Evolutionary conservation across 2,888 invertebrate genomes (phyloP), one percentile per base, ranked within the genome.

Genomic region (Rhagonycha lutea): DNA sequence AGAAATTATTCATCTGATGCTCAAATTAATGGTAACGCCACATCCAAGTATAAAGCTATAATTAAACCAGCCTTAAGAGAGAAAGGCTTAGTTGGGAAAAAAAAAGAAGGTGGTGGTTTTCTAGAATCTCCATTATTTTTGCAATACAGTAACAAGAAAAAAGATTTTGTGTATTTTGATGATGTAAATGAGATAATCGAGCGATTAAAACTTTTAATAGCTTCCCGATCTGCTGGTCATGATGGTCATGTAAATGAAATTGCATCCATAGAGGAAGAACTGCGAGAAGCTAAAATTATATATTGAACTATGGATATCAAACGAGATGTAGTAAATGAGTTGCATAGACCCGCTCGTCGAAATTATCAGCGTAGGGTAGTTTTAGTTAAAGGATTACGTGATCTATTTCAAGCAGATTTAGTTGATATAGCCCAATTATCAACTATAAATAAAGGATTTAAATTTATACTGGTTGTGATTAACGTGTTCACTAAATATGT

Each of bases 331-430:
- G 72, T 67, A 8, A 23, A 26, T 8, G 72, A 72, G 12, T 23
- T 72, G 4, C 67, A 86, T 80, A 84, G 80, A 79, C 80, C 82
- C 26, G 85, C 83, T 26, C 76, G 86, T 63, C 80, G 76, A 71
- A 86, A 86, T 80, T 85, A 85, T 80, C 79, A 76, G 61, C 78
- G 85, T 26, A 32, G 67, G 26, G 60, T 7, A 47, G 14, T 69
- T 11, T 12, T 32, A n/a, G 23, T 60, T n/a, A 69, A 60, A 29
- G 60, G 60, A 47, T 14, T 87, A 8, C 83, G 86, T 82, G 86
- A 88, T 74, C 78, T 86, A 28, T 86, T 85, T 86, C 87, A 88
- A 83, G 85, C 84, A 26, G 87, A 88, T 83, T 81, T 88, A 11
- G 86, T 84, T 24, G 84, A 85, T 74, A 84, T 86, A 84, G 75